Evolutionary conservation across 2,113 vertebrate genomes (phyloP).

Genomic region (Sander lucioperca): DNA sequence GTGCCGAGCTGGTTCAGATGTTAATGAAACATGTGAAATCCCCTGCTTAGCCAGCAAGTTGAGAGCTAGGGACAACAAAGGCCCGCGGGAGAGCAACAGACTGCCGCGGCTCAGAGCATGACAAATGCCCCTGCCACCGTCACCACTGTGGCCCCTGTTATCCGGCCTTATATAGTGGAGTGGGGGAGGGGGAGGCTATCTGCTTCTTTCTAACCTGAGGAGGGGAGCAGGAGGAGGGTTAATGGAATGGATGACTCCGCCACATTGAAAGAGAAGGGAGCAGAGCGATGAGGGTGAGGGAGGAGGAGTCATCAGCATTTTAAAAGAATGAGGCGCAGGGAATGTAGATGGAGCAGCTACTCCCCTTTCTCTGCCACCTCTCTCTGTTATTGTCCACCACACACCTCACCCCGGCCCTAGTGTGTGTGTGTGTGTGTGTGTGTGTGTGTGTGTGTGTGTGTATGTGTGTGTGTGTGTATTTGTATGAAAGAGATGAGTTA

Average conservation of each 20-base stretch:
- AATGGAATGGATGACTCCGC: slow-evolving; percentile 80
- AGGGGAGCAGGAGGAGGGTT: slow-evolving; percentile 68
- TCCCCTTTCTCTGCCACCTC: slow-evolving; percentile 43
- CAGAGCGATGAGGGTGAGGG: slow-evolving; percentile 63
- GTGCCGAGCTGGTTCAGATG: slow-evolving; percentile 84
- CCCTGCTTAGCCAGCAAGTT: slow-evolving; percentile 88
- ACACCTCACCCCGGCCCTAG: background rate
- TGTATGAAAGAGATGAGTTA: slow-evolving; percentile 60
- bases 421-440: slow-evolving; percentile 1
- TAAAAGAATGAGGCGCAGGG: slow-evolving; percentile 72
- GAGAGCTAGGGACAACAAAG: slow-evolving; percentile 86
- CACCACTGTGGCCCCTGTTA: slow-evolving; percentile 66
- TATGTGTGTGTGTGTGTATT: background rate
- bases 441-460: background rate
- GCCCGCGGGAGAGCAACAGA: slow-evolving; percentile 80
- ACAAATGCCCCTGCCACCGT: slow-evolving; percentile 83
- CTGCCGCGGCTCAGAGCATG: slow-evolving; percentile 83
- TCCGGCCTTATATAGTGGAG: slow-evolving; percentile 55
- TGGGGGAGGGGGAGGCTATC: slow-evolving; percentile 15
- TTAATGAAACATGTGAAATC: slow-evolving; percentile 87
- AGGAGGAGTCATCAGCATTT: slow-evolving; percentile 80
- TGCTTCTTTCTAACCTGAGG: slow-evolving; percentile 63
- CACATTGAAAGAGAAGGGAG: slow-evolving; percentile 78
- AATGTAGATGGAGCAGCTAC: slow-evolving; percentile 58
- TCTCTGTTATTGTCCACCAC: slow-evolving; percentile 45